Evolutionary conservation across 1,140 invertebrate genomes (phyloP), one percentile per base, ranked within the genome.

Genomic region (Drosophila rufa): DNA sequence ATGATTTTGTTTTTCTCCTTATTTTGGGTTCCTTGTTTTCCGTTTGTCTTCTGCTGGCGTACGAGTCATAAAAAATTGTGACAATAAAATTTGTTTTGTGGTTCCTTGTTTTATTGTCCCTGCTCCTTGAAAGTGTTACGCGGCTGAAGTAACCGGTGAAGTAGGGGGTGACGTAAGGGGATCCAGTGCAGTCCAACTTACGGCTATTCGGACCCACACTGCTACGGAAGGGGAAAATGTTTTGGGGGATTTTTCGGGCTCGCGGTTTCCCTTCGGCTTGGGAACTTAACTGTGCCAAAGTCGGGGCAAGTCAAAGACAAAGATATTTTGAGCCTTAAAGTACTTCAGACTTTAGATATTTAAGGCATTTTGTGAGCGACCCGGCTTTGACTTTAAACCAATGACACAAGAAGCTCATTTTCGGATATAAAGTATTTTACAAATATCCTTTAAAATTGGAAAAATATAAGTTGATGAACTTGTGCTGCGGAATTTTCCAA

Each of bases 11-110:
- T 74, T 74, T 74, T 74, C 15, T 38, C 45, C 42, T 40, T 50
- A 22, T 42, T 60, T 14, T 40, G 5, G 30, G 7, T 64, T 40
- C 42, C 55, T 56, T 66, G 42, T 77, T 84, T 77, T 69, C 45
- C 58, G 66, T 84, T 84, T 84, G 77, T 68, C 71, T 73, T 67
- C 68, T 77, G 25, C 47, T 58, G 73, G 53, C 71, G 40, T 51
- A 53, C 80, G 17, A 69, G 80, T 68, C 70, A 67, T 83, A 83
- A 82, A 83, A 80, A 84, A 68, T 70, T 66, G 59, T 69, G 77
- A 80, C 81, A 84, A 77, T 84, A 84, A 84, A 84, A 84, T 73
- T 80, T 84, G 76, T 76, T 66, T 75, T 74, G 69, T 62, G 56
- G 68, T 42, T 74, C 40, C 40, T 79, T 64, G 67, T 79, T 68